phyloP scores from a whole-genome alignment of 2,888 invertebrate species.

The Scelioninae gen. 2 region DNA sequence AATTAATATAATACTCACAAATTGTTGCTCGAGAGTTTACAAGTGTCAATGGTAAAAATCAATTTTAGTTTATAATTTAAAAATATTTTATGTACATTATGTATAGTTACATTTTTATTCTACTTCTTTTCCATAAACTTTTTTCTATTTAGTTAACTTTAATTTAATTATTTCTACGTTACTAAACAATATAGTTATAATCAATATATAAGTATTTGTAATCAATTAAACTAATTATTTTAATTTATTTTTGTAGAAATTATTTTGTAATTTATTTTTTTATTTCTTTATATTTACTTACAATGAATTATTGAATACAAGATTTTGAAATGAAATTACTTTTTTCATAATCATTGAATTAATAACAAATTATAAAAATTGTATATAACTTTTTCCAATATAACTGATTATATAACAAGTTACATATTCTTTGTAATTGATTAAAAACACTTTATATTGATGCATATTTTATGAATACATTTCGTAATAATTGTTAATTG shows the following conservation, averaged over 20 bases:
- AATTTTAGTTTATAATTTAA: background rate
- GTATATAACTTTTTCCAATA: too few species aligned
- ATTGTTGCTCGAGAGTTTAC: conserved; percentile 9
- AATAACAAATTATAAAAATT: too few species aligned
- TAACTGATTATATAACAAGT: too few species aligned
- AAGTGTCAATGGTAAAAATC: background rate
- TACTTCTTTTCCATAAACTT: conserved; percentile 15
- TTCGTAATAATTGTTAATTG: too few species aligned
- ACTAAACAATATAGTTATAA: background rate
- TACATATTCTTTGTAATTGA: conserved; percentile 12
- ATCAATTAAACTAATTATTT: conserved; percentile 27
- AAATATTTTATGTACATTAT: conserved; percentile 24
- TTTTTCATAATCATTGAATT: too few species aligned
- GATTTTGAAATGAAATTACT: too few species aligned
- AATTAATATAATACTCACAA: too few species aligned
- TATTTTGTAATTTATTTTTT: background rate
- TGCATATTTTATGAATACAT: too few species aligned
- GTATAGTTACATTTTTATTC: conserved; percentile 25
- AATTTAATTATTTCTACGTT: conserved; percentile 2
- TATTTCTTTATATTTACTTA: too few species aligned
- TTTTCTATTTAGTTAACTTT: conserved; percentile 5
- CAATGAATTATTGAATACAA: too few species aligned
- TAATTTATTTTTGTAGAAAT: background rate
- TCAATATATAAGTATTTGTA: conserved; percentile 15
- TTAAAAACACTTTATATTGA: conserved; percentile 10